A percentile compares a stretch with the other conserved stretches of the same genome.
Conservation (phyloP, 2,888 invertebrate species). For the Brassicogethes aeneus region DNA sequence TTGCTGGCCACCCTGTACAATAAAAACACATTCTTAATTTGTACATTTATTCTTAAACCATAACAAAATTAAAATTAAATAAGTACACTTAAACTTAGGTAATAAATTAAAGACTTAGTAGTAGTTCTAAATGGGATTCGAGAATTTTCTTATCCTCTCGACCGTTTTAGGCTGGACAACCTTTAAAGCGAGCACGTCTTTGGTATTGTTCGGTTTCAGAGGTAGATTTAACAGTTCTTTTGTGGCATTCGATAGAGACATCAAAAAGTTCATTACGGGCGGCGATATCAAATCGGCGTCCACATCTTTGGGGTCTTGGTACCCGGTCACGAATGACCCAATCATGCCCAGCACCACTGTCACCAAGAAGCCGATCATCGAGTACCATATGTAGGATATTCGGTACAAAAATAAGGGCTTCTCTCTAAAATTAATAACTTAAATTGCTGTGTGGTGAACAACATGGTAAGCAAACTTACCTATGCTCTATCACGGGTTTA, state of each 20-base stretch:
- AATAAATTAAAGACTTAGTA: too few species aligned
- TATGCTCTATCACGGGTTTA: neutral
- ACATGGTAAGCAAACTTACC: too few species aligned
- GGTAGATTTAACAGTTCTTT: conserved; percentile 39
- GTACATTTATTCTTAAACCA: too few species aligned
- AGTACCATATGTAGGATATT: conserved; percentile 88
- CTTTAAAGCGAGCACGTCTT: neutral
- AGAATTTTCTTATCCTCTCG: too few species aligned
- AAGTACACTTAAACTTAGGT: too few species aligned
- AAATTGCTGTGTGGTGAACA: too few species aligned
- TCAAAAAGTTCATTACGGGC: conserved; percentile 49
- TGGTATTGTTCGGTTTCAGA: conserved; percentile 15
- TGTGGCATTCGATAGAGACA: conserved; percentile 42
- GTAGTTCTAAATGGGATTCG: too few species aligned
- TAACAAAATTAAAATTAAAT: too few species aligned
- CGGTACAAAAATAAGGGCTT: conserved; percentile 47
- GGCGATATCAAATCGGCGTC: conserved; percentile 62
- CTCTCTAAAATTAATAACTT: neutral
- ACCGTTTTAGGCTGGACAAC: too few species aligned
- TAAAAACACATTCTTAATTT: too few species aligned
- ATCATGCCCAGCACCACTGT: conserved; percentile 65
- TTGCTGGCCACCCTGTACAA: too few species aligned
- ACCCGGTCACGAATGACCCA: conserved; percentile 60
- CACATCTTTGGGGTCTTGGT: conserved; percentile 51
- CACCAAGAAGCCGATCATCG: conserved; percentile 65